phyloP scores from a whole-genome alignment of 1,140 invertebrate species.

The Triops cancriformis region DNA sequence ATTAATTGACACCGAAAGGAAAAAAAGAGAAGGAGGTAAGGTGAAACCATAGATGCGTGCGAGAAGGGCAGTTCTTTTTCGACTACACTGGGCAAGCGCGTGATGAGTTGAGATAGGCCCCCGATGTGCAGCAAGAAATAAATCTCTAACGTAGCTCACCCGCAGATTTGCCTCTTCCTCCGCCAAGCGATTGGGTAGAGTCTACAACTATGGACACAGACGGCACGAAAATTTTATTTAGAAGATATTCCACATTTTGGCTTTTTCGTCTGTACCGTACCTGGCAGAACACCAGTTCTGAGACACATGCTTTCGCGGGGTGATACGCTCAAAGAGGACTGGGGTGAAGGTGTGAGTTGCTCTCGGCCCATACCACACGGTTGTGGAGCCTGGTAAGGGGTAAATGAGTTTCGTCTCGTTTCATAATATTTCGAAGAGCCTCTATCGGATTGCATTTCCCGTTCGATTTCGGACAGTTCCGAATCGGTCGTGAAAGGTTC shows the following conservation, averaged over 20 bases:
- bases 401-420: conserved; percentile 22
- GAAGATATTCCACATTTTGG: background rate
- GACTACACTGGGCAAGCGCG: background rate
- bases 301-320: conserved; percentile 18
- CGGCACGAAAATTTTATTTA: conserved; percentile 14
- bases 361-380: background rate
- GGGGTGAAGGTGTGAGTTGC: conserved; percentile 48
- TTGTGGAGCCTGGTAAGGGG: conserved; percentile 17
- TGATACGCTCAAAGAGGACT: conserved; percentile 40
- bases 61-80: background rate
- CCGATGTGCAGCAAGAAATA: conserved; percentile 2
- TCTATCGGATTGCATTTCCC: conserved; percentile 26
- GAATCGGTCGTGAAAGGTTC: conserved; percentile 52
- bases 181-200: background rate
- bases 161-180: background rate
- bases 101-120: background rate
- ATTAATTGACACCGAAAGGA: background rate
- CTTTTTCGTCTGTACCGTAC: conserved; percentile 6
- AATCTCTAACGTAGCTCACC: conserved; percentile 6
- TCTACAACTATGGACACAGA: background rate
- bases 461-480: conserved; percentile 50
- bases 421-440: conserved; percentile 27
- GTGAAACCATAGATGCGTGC: background rate
- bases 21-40: conserved; percentile 2
- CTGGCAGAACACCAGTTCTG: conserved; percentile 7